These are phyloP conservation scores for Metopolophium dirhodum DNA, from an alignment of 1,140 invertebrate species.

Conservation along the genomic window DNA sequence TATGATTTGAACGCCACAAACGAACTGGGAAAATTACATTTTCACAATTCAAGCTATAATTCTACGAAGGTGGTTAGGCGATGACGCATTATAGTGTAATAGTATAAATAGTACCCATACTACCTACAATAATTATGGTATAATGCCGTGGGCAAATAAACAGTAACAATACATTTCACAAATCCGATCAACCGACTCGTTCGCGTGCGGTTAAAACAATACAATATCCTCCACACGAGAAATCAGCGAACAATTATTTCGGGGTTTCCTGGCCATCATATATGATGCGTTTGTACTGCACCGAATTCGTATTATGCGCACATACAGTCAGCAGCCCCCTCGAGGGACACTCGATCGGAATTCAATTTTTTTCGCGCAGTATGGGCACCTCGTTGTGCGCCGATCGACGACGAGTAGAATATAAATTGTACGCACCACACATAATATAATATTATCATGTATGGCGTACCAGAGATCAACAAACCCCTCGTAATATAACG, in stretches of 20 bases:
- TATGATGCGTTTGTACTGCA: background rate
- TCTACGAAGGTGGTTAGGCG: background rate
- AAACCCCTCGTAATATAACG: background rate
- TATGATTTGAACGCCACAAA: background rate
- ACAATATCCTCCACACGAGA: background rate
- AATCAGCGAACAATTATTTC: background rate
- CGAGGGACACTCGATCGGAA: slow-evolving; percentile 16
- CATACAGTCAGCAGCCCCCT: background rate
- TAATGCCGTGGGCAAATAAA: background rate
- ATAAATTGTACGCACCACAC: background rate
- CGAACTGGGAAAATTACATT: background rate
- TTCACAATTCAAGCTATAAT: background rate
- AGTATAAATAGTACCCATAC: background rate
- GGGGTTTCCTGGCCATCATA: background rate
- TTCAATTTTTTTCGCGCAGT: slow-evolving; percentile 16
- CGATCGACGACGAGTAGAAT: background rate
- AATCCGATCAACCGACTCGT: background rate
- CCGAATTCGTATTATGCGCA: background rate
- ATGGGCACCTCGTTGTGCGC: slow-evolving; percentile 9
- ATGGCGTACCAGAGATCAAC: background rate
- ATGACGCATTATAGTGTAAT: background rate
- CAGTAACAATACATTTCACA: background rate
- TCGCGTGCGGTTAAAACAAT: background rate
- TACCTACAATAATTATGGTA: no score
- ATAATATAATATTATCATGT: background rate